phyloP scores from a whole-genome alignment of 2,888 invertebrate species.

The Pteria penguin region DNA sequence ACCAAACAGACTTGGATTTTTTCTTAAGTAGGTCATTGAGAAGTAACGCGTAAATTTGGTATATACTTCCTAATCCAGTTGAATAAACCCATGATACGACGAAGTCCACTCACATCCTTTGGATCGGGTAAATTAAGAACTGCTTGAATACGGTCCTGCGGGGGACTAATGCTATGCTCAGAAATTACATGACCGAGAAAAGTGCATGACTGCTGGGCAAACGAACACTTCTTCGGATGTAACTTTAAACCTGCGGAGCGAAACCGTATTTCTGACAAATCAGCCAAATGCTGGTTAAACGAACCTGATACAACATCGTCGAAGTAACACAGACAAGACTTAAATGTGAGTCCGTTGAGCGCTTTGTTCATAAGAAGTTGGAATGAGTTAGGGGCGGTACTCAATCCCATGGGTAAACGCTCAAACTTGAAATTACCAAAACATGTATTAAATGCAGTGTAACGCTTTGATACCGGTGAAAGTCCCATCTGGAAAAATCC shows the following conservation, averaged over 20 bases:
- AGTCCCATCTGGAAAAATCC: constrained; percentile 37
- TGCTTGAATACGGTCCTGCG: constrained; percentile 21
- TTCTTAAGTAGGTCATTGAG: too few species aligned
- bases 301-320: too few species aligned
- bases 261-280: constrained; percentile 20
- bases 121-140: constrained; percentile 20
- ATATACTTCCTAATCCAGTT: constrained; percentile 56
- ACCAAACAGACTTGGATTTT: too few species aligned
- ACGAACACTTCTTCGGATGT: constrained; percentile 24
- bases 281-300: too few species aligned
- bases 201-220: constrained; percentile 24
- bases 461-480: too few species aligned
- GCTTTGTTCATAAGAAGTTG: constrained; percentile 5
- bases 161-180: constrained; percentile 27
- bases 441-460: constrained; percentile 24
- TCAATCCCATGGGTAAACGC: background rate
- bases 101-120: constrained; percentile 39
- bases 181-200: constrained; percentile 34
- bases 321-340: too few species aligned
- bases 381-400: constrained; percentile 6
- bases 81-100: constrained; percentile 48
- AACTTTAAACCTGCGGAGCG: constrained; percentile 29
- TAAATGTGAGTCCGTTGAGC: background rate
- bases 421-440: constrained; percentile 4
- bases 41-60: too few species aligned